Evolutionary conservation across 2,797 vertebrate genomes (phyloP).

Genomic region (Cossypha caffra): DNA sequence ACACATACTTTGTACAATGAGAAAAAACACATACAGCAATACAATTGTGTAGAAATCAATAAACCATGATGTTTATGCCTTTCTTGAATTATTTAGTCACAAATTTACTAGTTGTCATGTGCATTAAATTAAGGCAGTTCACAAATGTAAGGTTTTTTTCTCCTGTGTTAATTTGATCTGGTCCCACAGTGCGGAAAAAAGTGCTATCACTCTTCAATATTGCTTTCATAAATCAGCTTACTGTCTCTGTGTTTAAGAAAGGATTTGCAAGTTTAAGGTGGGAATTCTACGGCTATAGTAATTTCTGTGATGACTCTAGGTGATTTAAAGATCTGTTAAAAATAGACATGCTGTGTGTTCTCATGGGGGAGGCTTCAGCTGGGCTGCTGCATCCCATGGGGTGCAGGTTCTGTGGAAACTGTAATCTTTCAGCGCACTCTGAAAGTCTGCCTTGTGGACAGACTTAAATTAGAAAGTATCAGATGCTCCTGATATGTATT

Average conservation of each 20-base stretch:
- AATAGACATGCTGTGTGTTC: not conserved
- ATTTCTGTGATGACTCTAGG: not conserved
- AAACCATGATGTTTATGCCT: not conserved
- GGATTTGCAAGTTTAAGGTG: not conserved
- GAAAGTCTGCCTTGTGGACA: not conserved
- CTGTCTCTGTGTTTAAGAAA: not conserved
- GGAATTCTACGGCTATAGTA: not conserved
- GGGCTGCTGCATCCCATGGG: accelerated
- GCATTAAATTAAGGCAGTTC: constrained; percentile 15
- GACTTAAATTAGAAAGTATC: not conserved
- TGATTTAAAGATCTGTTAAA: not conserved
- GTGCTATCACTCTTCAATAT: not conserved
- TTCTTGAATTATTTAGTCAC: constrained; percentile 42
- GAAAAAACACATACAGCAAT: not conserved
- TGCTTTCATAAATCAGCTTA: constrained; percentile 14
- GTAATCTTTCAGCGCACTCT: accelerated
- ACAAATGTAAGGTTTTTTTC: not conserved
- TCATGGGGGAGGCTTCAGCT: not conserved
- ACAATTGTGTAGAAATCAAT: not conserved
- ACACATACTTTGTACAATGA: not conserved
- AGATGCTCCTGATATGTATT: not conserved
- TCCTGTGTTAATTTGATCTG: not conserved
- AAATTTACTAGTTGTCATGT: not conserved
- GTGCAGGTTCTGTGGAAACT: not conserved
- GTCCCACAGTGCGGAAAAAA: not conserved